phyloP scores from a whole-genome alignment of 2,888 invertebrate species.

The Leptogaster cylindrica region DNA sequence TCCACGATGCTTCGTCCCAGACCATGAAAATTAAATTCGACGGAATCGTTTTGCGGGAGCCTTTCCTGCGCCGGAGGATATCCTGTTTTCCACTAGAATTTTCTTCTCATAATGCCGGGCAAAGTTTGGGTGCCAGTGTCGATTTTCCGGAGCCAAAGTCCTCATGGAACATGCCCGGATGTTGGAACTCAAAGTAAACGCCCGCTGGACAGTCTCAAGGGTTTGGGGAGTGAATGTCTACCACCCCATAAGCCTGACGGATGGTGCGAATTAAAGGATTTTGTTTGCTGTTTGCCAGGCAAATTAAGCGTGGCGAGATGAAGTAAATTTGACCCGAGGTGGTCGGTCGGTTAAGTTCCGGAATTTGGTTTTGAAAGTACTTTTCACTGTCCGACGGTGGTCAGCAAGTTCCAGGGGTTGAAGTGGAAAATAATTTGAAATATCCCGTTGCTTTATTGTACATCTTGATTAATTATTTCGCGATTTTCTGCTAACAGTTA shows the following conservation, averaged over 20 bases:
- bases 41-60: background rate
- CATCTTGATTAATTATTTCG: too few species aligned
- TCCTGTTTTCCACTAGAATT: slow-evolving; percentile 28
- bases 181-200: slow-evolving; percentile 29
- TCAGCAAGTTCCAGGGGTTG: too few species aligned
- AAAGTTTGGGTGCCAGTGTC: slow-evolving; percentile 4
- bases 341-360: slow-evolving; percentile 38
- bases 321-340: slow-evolving; percentile 43
- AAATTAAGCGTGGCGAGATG: slow-evolving; percentile 44
- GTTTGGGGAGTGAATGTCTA: background rate
- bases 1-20: background rate
- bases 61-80: background rate
- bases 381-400: slow-evolving; percentile 36
- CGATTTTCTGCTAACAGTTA: too few species aligned
- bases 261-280: slow-evolving; percentile 41
- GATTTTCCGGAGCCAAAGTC: slow-evolving; percentile 20
- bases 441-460: too few species aligned
- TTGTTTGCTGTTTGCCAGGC: slow-evolving; percentile 42
- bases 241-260: slow-evolving; percentile 19
- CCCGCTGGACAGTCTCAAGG: slow-evolving; percentile 19
- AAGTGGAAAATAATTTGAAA: too few species aligned
- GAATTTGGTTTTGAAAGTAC: slow-evolving; percentile 35
- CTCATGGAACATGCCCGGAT: slow-evolving; percentile 9
- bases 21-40: background rate
- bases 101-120: slow-evolving; percentile 24